These are phyloP conservation scores for Sesia bembeciformis DNA, from an alignment of 2,888 invertebrate genomes.

Conservation along the genomic window DNA sequence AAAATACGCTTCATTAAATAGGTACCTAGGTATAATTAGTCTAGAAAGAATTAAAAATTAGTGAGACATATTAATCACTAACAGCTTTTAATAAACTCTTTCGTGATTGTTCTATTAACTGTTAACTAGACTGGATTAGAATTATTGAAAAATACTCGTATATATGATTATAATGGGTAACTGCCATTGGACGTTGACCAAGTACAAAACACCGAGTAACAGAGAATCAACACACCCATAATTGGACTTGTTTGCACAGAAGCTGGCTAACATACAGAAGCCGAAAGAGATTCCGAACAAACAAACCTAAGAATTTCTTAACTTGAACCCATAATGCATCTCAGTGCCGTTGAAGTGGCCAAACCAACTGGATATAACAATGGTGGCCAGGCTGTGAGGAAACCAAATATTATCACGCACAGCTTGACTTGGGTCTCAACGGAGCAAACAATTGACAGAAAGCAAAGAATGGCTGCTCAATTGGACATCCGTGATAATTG, in stretches of 20 bases:
- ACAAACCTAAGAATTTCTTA: slow-evolving; percentile 56
- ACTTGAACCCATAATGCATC: slow-evolving; percentile 50
- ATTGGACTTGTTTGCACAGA: slow-evolving; percentile 60
- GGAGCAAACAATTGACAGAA: not conserved
- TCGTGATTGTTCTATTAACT: too few relatives aligned
- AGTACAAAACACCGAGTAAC: too few relatives aligned
- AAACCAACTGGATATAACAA: slow-evolving; percentile 44
- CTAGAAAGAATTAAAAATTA: too few relatives aligned
- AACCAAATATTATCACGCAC: slow-evolving; percentile 71
- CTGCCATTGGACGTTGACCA: too few relatives aligned
- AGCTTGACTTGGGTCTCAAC: slow-evolving; percentile 27
- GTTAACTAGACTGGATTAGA: too few relatives aligned
- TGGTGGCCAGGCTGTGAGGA: slow-evolving; percentile 42
- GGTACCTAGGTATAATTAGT: too few relatives aligned
- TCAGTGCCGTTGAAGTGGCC: slow-evolving; percentile 44
- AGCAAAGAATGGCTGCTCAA: not conserved
- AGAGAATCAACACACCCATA: slow-evolving; percentile 19
- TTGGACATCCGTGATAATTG: not conserved
- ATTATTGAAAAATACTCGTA: too few relatives aligned
- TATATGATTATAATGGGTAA: too few relatives aligned
- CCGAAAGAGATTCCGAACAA: slow-evolving; percentile 64
- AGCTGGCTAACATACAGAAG: slow-evolving; percentile 61
- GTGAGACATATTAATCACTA: too few relatives aligned
- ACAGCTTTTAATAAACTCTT: too few relatives aligned
- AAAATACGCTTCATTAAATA: too few relatives aligned